Evolutionary conservation across 2,888 invertebrate genomes (phyloP).

Genomic region (Cephus nigrinus): DNA sequence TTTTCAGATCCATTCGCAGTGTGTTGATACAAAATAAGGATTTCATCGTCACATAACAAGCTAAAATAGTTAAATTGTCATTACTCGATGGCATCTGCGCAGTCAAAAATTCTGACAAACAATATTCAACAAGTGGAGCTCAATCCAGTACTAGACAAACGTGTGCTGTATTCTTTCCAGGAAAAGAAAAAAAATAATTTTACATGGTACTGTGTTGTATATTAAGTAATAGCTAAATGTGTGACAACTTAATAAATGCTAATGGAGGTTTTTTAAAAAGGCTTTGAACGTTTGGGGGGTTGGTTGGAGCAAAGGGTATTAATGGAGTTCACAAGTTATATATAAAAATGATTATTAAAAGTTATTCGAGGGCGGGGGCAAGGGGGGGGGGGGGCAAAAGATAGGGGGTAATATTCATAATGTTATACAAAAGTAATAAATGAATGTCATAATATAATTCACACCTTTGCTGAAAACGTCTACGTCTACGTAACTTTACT

Average conservation of each 20-base stretch:
- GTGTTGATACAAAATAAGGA: not conserved
- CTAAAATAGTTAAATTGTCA: not conserved
- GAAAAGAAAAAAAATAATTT: not conserved
- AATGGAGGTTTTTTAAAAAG: not conserved
- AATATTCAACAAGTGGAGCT: not conserved
- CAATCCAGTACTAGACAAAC: not conserved
- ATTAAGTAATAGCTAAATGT: not conserved
- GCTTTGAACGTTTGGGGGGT: not conserved
- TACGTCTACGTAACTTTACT: constrained; percentile 8
- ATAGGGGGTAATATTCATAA: not conserved
- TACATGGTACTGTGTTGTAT: not conserved
- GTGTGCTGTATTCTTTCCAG: not conserved
- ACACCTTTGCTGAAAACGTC: not conserved
- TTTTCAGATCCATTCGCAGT: not conserved
- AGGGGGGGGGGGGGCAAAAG: too few relatives aligned
- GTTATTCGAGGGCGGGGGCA: not conserved
- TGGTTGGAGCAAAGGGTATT: not conserved
- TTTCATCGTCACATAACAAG: not conserved
- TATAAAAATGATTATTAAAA: not conserved
- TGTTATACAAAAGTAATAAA: not conserved
- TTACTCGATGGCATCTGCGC: not conserved
- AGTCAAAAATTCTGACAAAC: not conserved
- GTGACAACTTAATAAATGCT: not conserved
- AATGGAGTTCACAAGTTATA: not conserved
- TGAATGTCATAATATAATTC: not conserved